phyloP scores from a whole-genome alignment of 2,888 invertebrate genomes.

The Anthoptus insignis region DNA sequence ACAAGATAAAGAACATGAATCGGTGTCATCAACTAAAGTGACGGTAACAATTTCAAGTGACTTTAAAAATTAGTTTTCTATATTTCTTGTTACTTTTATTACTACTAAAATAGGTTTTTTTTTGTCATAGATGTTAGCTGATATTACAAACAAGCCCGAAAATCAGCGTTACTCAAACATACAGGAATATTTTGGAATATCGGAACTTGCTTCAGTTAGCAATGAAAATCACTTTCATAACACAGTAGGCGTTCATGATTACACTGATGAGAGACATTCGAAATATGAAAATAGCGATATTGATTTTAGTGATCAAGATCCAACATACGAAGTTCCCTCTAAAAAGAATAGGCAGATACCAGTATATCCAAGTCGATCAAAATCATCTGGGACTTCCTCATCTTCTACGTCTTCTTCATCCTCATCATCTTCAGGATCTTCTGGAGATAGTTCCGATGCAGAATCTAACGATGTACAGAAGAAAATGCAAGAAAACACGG shows the following conservation, averaged over 20 bases:
- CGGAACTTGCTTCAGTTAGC: neutral
- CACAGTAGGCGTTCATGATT: conserved; percentile 32
- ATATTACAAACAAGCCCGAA: conserved; percentile 38
- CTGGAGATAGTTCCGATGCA: neutral
- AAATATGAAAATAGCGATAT: conserved; percentile 36
- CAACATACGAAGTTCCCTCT: conserved; percentile 32
- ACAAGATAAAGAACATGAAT: conserved; percentile 23
- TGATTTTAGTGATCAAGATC: conserved; percentile 44
- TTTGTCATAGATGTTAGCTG: conserved; percentile 39
- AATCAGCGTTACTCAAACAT: conserved; percentile 33
- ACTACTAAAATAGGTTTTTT: conserved; percentile 16
- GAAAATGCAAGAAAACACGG: neutral
- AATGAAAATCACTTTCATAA: conserved; percentile 1
- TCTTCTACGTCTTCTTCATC: conserved; percentile 36
- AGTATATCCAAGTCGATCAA: conserved; percentile 29
- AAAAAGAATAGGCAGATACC: conserved; percentile 32
- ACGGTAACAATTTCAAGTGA: conserved; percentile 16
- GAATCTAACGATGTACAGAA: neutral
- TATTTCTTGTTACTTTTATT: neutral
- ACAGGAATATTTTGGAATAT: conserved; percentile 1
- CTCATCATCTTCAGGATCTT: conserved; percentile 32
- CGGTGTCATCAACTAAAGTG: conserved; percentile 38
- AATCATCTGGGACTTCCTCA: conserved; percentile 38
- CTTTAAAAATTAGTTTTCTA: neutral
- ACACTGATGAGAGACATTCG: conserved; percentile 28